Conservation (phyloP, 37 sponge, comb jelly and placozoan species). For the Mnemiopsis leidyi region DNA sequence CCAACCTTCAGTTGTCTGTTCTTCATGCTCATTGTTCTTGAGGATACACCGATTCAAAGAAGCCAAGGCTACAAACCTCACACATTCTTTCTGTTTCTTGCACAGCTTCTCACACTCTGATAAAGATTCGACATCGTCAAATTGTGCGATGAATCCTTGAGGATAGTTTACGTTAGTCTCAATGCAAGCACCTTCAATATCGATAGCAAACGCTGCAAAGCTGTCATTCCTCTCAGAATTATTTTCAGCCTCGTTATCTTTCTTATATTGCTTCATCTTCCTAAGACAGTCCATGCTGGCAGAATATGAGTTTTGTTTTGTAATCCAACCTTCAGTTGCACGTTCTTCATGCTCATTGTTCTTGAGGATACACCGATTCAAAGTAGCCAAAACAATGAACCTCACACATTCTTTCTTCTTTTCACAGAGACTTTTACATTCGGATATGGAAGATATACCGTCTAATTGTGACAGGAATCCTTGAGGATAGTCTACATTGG, state of each 20-base stretch:
- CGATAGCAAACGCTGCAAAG: too few relatives aligned
- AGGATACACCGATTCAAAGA: neutral
- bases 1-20: too few relatives aligned
- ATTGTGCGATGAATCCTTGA: neutral
- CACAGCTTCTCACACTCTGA: neutral
- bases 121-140: neutral
- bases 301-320: too few relatives aligned
- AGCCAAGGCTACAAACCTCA: neutral
- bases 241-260: too few relatives aligned
- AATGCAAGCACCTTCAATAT: neutral
- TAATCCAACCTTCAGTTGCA: too few relatives aligned
- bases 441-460: neutral
- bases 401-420: neutral
- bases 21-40: neutral
- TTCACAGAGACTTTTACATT: conserved; percentile 1
- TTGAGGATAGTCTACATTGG: too few relatives aligned
- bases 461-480: neutral
- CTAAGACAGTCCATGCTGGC: too few relatives aligned
- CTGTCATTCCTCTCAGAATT: too few relatives aligned
- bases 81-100: neutral
- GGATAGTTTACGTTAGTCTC: neutral
- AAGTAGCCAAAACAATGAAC: neutral
- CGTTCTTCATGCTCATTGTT: neutral
- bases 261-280: too few relatives aligned
- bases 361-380: neutral